Percentiles rank a stretch among this genome's conserved stretches.
These are phyloP conservation scores for Heliothis virescens DNA, from an alignment of 1,140 invertebrate species.

Conservation along the genomic window DNA sequence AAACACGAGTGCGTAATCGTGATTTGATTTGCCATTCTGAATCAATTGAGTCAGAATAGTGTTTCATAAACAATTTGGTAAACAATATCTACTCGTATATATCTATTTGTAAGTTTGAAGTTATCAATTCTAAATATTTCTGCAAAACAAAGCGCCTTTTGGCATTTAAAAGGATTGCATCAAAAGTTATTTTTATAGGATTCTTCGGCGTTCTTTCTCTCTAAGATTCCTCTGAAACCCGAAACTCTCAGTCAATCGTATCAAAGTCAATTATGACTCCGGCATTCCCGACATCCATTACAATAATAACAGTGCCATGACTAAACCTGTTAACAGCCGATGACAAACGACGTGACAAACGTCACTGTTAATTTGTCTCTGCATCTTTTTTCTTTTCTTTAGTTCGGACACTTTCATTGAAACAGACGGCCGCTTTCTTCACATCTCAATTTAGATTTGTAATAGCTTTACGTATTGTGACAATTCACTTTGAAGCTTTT, in stretches of 20 bases:
- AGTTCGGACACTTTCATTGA: constrained; percentile 58
- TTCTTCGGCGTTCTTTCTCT: background rate
- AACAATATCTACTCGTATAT: too few relatives aligned
- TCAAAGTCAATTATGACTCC: constrained; percentile 14
- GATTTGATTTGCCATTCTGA: background rate
- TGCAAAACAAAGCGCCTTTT: too few relatives aligned
- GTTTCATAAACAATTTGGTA: too few relatives aligned
- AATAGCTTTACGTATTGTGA: constrained; percentile 48
- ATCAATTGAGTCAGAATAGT: too few relatives aligned
- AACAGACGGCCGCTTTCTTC: constrained; percentile 58
- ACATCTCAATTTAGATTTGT: constrained; percentile 64
- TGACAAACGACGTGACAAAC: constrained; percentile 70
- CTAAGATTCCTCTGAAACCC: constrained; percentile 5
- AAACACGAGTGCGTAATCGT: background rate
- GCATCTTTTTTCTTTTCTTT: constrained; percentile 53
- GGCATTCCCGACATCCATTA: constrained; percentile 15
- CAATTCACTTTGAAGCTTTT: constrained; percentile 50
- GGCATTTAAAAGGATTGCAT: too few relatives aligned
- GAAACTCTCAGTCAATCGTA: background rate
- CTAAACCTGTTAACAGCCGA: constrained; percentile 47
- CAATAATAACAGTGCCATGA: constrained; percentile 34
- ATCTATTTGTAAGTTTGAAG: too few relatives aligned
- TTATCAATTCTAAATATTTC: too few relatives aligned
- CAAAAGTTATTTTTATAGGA: too few relatives aligned
- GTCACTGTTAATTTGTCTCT: constrained; percentile 61